These are phyloP conservation scores for Margarornis squamiger DNA, from an alignment of 2,797 vertebrate species.

Conservation along the genomic window DNA sequence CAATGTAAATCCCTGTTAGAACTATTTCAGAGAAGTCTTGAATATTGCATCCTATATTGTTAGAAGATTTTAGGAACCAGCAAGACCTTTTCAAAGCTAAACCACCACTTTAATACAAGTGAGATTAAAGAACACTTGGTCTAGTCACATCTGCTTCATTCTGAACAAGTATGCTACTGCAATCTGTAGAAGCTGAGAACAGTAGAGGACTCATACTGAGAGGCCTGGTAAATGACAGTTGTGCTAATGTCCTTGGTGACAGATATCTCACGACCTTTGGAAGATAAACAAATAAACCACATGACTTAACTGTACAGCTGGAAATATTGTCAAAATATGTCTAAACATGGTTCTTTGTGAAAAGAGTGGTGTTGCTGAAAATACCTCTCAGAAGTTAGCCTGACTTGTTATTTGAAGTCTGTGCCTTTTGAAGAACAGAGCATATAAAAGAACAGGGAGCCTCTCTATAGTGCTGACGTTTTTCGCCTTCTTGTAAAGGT, in stretches of 20 bases:
- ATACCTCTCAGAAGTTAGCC: background rate
- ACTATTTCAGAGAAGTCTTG: background rate
- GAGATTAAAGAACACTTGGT: background rate
- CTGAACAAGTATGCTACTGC: background rate
- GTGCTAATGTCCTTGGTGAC: background rate
- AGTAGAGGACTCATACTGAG: background rate
- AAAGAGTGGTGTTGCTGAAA: background rate
- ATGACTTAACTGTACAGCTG: background rate
- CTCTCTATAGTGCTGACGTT: background rate
- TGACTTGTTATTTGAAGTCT: background rate
- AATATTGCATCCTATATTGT: background rate
- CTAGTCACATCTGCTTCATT: background rate
- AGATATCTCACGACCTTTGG: background rate
- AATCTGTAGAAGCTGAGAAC: background rate
- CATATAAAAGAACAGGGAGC: background rate
- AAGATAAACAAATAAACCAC: background rate
- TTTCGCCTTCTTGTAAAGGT: background rate
- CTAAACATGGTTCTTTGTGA: background rate
- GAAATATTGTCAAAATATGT: background rate
- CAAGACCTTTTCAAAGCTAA: background rate
- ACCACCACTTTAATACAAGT: background rate
- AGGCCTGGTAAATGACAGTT: background rate
- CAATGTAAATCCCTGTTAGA: background rate
- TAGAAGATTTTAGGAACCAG: background rate
- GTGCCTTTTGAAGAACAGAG: background rate